A percentile compares a stretch with the other conserved stretches of the same genome.
Conservation (phyloP, 1,140 invertebrate genomes). For the Bemisia tabaci region DNA sequence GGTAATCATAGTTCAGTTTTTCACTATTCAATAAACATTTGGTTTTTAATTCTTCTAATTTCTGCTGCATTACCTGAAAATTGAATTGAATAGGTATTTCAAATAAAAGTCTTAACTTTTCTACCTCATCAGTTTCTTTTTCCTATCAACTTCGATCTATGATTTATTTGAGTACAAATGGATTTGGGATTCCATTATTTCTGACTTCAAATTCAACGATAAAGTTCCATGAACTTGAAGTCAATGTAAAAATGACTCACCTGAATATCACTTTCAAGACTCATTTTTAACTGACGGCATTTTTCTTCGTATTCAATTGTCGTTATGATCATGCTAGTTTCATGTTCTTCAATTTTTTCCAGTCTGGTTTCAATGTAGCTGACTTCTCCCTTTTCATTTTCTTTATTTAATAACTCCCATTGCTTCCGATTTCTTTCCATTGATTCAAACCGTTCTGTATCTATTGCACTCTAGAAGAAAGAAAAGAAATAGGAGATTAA, state of each 20-base stretch:
- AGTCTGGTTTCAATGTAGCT: slow-evolving; percentile 39
- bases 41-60: slow-evolving; percentile 35
- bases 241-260: no score
- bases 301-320: slow-evolving; percentile 52
- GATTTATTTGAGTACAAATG: no score
- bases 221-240: no score
- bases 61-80: slow-evolving; percentile 31
- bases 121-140: no score
- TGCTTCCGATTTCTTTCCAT: slow-evolving; percentile 41
- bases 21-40: slow-evolving; percentile 37
- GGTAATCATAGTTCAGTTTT: slow-evolving; percentile 39
- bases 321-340: slow-evolving; percentile 41
- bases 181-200: no score
- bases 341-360: slow-evolving; percentile 40
- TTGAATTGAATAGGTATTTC: neutral
- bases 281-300: slow-evolving; percentile 49
- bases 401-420: slow-evolving; percentile 51
- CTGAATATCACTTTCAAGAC: slow-evolving; percentile 45
- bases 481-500: slow-evolving; percentile 5
- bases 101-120: neutral
- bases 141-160: no score
- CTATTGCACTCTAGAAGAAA: slow-evolving; percentile 35
- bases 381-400: slow-evolving; percentile 43
- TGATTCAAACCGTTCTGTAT: slow-evolving; percentile 41
- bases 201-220: no score